phyloP scores from a whole-genome alignment of 2,888 invertebrate genomes.

The Dicranocentrus wangi region DNA sequence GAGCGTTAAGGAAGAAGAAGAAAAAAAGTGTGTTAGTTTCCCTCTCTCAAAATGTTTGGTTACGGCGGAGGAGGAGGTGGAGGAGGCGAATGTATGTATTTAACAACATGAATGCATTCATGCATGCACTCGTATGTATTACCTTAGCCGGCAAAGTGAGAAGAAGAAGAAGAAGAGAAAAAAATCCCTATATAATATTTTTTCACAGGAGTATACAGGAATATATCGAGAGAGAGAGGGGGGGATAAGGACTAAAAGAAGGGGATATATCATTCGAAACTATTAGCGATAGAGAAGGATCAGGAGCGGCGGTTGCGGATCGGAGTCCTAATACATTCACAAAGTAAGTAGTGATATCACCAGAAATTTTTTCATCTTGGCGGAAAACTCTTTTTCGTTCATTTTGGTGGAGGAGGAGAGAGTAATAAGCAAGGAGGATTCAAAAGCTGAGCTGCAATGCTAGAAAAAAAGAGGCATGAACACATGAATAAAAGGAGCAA shows the following conservation, averaged over 20 bases:
- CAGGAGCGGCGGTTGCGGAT: no score
- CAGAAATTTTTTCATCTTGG: slow-evolving; percentile 1
- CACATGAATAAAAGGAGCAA: slow-evolving; percentile 14
- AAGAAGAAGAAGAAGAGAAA: background rate
- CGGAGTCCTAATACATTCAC: background rate
- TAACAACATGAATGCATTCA: slow-evolving; percentile 34
- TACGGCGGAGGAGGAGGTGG: slow-evolving; percentile 5
- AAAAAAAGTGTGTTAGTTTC: slow-evolving; percentile 40
- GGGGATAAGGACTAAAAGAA: background rate
- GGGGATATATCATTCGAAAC: background rate
- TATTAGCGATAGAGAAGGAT: slow-evolving; percentile 19
- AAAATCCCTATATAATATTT: no score
- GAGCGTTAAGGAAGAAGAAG: slow-evolving; percentile 34
- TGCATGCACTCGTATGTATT: slow-evolving; percentile 35
- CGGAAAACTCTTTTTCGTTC: background rate
- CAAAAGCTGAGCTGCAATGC: no score
- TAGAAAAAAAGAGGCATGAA: slow-evolving; percentile 12
- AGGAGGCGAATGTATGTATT: slow-evolving; percentile 11
- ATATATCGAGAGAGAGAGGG: slow-evolving; percentile 9
- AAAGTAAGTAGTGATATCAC: slow-evolving; percentile 3
- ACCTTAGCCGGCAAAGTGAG: background rate
- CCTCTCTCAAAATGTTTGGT: slow-evolving; percentile 30
- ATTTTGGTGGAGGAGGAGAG: background rate
- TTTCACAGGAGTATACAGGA: background rate
- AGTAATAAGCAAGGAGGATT: slow-evolving; percentile 1